phyloP scores from a whole-genome alignment of 2,888 invertebrate genomes.

The Saturnia japonica region DNA sequence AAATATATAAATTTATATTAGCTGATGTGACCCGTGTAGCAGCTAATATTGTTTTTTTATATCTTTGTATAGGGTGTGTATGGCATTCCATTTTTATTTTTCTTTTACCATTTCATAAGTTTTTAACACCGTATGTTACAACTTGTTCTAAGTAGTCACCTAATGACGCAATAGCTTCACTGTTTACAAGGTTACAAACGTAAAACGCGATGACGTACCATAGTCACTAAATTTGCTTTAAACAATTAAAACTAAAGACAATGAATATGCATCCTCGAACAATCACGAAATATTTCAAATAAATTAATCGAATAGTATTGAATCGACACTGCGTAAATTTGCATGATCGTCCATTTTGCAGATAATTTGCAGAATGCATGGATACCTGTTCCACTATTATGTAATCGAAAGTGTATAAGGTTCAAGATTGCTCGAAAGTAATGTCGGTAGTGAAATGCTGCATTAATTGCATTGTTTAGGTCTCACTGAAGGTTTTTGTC shows the following conservation, averaged over 20 bases:
- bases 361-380: slow-evolving; percentile 25
- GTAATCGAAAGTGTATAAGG: slow-evolving; percentile 20
- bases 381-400: slow-evolving; percentile 22
- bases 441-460: slow-evolving; percentile 26
- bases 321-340: slow-evolving; percentile 35
- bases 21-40: background rate
- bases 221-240: background rate
- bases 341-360: slow-evolving; percentile 49
- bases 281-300: background rate
- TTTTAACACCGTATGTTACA: background rate
- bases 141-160: slow-evolving; percentile 4
- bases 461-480: slow-evolving; percentile 37
- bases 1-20: background rate
- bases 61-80: background rate
- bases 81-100: background rate
- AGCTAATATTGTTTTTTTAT: background rate
- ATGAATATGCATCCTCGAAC: background rate
- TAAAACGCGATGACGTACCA: background rate
- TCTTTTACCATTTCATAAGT: background rate
- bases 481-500: slow-evolving; percentile 37
- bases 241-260: background rate
- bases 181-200: slow-evolving; percentile 7
- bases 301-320: slow-evolving; percentile 27
- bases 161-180: slow-evolving; percentile 9
- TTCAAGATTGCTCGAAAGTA: slow-evolving; percentile 19